Evolutionary conservation across 2,888 invertebrate genomes (phyloP), one percentile per base, ranked within the genome.

Genomic region (Erebia ligea): DNA sequence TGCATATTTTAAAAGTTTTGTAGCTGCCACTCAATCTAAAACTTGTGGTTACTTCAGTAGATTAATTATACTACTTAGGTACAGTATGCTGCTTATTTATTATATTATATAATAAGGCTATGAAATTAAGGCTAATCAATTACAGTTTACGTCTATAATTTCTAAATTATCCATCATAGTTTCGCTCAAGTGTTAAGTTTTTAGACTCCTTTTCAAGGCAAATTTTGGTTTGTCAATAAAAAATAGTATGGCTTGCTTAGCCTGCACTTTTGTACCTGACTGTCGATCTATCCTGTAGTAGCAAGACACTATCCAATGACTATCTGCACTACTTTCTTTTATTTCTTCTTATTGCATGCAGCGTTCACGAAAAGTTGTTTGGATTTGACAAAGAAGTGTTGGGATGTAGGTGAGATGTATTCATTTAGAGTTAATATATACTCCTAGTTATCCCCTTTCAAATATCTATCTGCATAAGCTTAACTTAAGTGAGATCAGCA

Each of bases 311-410:
- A 45, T 61, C 61, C 59, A 65, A 83, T 86, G 83, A 78, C 83
- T 81, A 83, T 86, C 83, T 87, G 92, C 93, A 92, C 93, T 91
- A 66, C 90, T 92, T 90, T 90, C 83, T 87, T 84, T 88, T 86
- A 89, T 88, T 76, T 90, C 88, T 91, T 92, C 88, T 88, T 62
- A 90, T 94, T 95, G 95, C 96, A 96, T 95, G 96, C 96, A 96
- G 96, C 96, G 95, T 96, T 91, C 95, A 96, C 93, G 96, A 96
- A 91, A 95, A 96, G 93, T 95, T 96, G 82, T 96, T 96, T 94
- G 96, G 96, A 95, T 95, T 96, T 92, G 95, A 95, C 88, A 95
- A 95, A 94, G 96, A 96, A 90, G 95, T 95, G 82, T 96, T 95
- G 94, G 95, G 95, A 92, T 95, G 94, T 94, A 95, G 95, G 96